Evolutionary conservation across 2,888 invertebrate species (phyloP).

Genomic region (Monopis laevigella): DNA sequence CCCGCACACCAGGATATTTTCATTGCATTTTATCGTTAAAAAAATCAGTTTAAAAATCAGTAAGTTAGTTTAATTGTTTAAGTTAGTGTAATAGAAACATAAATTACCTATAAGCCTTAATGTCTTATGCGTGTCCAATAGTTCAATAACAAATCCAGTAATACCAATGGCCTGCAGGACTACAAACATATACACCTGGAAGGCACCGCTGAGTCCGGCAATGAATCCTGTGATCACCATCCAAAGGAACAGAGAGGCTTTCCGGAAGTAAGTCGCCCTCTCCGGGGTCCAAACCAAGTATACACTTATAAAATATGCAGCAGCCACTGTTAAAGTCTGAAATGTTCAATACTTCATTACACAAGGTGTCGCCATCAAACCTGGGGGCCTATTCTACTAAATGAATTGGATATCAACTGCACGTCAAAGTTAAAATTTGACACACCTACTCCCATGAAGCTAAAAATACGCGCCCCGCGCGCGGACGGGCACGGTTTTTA

Average conservation of each 20-base stretch:
- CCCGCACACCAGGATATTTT: no score
- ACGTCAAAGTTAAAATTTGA: no score
- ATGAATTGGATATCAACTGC: no score
- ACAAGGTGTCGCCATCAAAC: no score
- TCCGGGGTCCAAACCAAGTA: slow-evolving; percentile 80
- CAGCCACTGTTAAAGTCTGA: slow-evolving; percentile 73
- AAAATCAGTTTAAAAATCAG: no score
- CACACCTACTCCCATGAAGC: no score
- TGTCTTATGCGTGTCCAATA: slow-evolving; percentile 65
- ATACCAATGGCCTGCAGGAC: slow-evolving; percentile 72
- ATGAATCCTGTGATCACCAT: slow-evolving; percentile 77
- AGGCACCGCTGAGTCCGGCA: slow-evolving; percentile 77
- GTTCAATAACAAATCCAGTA: slow-evolving; percentile 71
- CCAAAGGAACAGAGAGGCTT: slow-evolving; percentile 79
- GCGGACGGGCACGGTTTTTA: no score
- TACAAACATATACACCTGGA: slow-evolving; percentile 80
- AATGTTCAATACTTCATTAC: no score
- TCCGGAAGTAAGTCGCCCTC: slow-evolving; percentile 71
- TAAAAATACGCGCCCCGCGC: no score
- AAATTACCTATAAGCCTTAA: slow-evolving; percentile 48
- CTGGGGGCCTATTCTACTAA: no score
- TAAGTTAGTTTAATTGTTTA: no score
- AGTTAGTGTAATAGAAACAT: background rate
- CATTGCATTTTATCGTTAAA: no score
- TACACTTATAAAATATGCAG: slow-evolving; percentile 76